Evolutionary conservation across 2,797 vertebrate species (phyloP), one percentile per base, ranked within the genome.

Genomic region (Scyliorhinus canicula): DNA sequence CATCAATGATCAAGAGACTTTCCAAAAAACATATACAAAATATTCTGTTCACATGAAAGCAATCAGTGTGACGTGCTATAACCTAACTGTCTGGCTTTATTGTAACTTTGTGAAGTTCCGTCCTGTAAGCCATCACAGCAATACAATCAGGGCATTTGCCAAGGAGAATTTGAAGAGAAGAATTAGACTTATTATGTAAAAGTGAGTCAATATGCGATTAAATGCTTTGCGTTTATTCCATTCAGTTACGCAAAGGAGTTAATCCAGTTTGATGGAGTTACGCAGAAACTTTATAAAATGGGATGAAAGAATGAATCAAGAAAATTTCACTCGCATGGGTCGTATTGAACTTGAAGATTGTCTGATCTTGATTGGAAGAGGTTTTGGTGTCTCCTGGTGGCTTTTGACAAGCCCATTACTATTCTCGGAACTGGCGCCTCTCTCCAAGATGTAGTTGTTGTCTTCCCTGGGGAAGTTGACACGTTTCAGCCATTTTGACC

Each of bases 1-100:
- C 93, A 74, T 94, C 93, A 94, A 74, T 94, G 44, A 94, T 74
- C 65, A 60, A 47, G 93, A 52, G 28, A 12, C 47, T 94, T 94
- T 94, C 93, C 57, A 47, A 67, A 50, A 19, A 71, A 94, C 44
- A 74, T 57, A 90, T 94, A 71, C 44, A 94, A 52, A 52, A 63
- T 90, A 90, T 60, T 63, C 55, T 8, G 26, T 74, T 94, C 14
- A 94, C 67, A 55, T 71, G 69, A 69, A 52, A 74, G 47, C 47
- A 52, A 69, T 94, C 44, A 74, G 67, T 94, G 31, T 71, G 67
- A 71, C 65, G 71, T 31, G 67, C 47, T 93, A 50, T 47, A 74
- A 35, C 26, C 57, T 47, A 71, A 26, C 50, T 50, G 74, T 69
- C 44, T 94, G 19, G 31, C 31, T 93, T 93, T 71, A 14, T 14